Evolutionary conservation across 2,888 invertebrate species (phyloP), one percentile per base, ranked within the genome.

Genomic region (Trichopoda pennipes): DNA sequence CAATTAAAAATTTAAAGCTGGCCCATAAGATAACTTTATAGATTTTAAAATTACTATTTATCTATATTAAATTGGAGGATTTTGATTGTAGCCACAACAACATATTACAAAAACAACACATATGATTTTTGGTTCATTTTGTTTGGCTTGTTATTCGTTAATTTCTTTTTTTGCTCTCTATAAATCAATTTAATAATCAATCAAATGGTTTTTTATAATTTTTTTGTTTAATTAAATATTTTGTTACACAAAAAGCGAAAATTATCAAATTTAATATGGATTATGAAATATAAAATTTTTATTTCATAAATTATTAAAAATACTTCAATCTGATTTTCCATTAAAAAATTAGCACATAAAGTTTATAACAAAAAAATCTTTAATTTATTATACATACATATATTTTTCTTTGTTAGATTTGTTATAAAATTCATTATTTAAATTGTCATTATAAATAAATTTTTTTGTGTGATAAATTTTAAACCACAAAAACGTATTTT

Each of bases 371-470:
- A 35, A 8, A 10, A 64, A 35, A 38, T 3, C 9, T 10, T 32
- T 49, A 38, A 69, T 32, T 69, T 55, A 19, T 9, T 16, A 32
- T 17, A 56, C 14, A n/a, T n/a, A n/a, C n/a, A n/a, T n/a, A n/a
- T 17, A 21, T 61, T 61, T 47, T 44, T 44, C 16, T 17, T 49
- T 49, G 47, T 17, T 49, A 7, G 9, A 16, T 51, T 42, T 42
- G 28, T 56, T 19, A 12, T 10, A 53, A n/a, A 23, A 64, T 17
- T 49, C 17, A 64, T 64, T 74, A 64, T 49, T 74, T 66, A 74
- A 74, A 74, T 55, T 73, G 73, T 73, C 53, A 53, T 73, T 55
- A 63, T 44, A 64, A 56, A 56, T 64, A 42, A 47, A 32, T 47
- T 56, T 35, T 35, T 44, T 49, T 7, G n/a, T 47, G 47, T n/a